A percentile compares a stretch with the other conserved stretches of the same genome.
Evolutionary conservation across 92 coral and sea anemone genomes (phyloP).

Genomic region (Heteractis magnifica): DNA sequence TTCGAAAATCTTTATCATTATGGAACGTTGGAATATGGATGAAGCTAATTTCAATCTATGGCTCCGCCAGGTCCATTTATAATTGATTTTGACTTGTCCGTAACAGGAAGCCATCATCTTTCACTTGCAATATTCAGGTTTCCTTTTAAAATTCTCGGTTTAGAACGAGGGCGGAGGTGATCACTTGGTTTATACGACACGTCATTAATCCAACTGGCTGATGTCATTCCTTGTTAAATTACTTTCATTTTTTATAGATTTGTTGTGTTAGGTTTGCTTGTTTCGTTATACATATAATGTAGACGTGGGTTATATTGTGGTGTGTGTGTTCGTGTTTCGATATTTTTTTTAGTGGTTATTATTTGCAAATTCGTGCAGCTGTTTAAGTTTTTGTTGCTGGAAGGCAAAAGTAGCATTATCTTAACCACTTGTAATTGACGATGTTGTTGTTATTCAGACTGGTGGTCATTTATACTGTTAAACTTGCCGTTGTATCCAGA

Average conservation of each 20-base stretch:
- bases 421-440: not conserved
- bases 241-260: not conserved
- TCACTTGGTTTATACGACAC: not conserved
- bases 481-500: not conserved
- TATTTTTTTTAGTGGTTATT: not conserved
- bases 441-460: not conserved
- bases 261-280: not conserved
- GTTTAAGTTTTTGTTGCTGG: not conserved
- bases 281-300: not conserved
- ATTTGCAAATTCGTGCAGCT: not conserved
- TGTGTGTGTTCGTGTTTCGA: not conserved
- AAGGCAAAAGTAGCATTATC: not conserved
- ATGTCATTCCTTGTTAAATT: not conserved
- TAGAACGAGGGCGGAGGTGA: not conserved
- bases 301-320: not conserved
- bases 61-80: not conserved
- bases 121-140: not conserved
- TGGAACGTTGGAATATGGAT: not conserved
- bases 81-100: not conserved
- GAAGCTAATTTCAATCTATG: constrained; percentile 4
- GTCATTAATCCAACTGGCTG: not conserved
- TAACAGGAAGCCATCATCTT: not conserved
- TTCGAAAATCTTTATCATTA: not conserved
- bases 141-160: not conserved
- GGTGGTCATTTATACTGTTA: not conserved